Conservation (phyloP, 2,888 invertebrate species). For the Ochropleura leucogaster region DNA sequence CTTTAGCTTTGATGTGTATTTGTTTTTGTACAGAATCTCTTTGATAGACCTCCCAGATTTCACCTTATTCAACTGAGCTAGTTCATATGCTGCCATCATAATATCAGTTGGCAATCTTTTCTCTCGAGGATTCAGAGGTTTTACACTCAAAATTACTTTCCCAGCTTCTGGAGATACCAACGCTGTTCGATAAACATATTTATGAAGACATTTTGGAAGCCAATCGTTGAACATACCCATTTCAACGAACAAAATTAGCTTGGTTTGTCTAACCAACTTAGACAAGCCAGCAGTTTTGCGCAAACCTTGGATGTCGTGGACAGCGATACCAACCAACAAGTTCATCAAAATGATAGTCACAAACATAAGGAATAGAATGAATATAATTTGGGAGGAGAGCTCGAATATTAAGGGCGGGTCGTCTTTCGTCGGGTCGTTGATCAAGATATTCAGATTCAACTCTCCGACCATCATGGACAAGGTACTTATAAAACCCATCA, state of each 20-base stretch:
- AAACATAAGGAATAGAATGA: conserved; percentile 94
- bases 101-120: conserved; percentile 95
- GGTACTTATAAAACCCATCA: conserved; percentile 95
- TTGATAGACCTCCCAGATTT: conserved; percentile 92
- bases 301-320: conserved; percentile 96
- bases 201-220: conserved; percentile 93
- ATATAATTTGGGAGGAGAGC: conserved; percentile 95
- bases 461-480: conserved; percentile 97
- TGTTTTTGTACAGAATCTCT: conserved; percentile 90
- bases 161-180: conserved; percentile 95
- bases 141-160: conserved; percentile 95
- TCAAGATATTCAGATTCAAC: conserved; percentile 93
- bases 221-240: conserved; percentile 95
- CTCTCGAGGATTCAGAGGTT: conserved; percentile 95
- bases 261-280: conserved; percentile 95
- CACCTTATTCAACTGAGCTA: conserved; percentile 93
- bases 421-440: conserved; percentile 93
- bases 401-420: conserved; percentile 94
- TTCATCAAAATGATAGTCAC: conserved; percentile 97
- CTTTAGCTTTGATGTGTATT: conserved; percentile 91
- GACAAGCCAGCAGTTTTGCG: conserved; percentile 96
- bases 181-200: conserved; percentile 94
- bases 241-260: conserved; percentile 95
- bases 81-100: conserved; percentile 94
- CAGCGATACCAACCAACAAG: conserved; percentile 96